phyloP scores from a whole-genome alignment of 2,113 vertebrate genomes.

The Percina caprodes region DNA sequence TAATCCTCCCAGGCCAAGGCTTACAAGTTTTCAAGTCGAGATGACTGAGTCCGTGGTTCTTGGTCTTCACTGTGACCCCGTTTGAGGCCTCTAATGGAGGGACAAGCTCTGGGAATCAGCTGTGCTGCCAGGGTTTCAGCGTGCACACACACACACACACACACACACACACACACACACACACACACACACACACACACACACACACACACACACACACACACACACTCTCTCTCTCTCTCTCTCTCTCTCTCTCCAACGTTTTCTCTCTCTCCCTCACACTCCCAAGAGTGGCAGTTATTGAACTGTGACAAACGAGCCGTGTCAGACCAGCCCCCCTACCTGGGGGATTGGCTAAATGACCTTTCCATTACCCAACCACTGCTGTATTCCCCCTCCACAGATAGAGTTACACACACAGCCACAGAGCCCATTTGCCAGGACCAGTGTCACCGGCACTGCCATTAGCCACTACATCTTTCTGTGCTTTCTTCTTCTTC shows the following conservation, averaged over 20 bases:
- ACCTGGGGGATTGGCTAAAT: conserved; percentile 82
- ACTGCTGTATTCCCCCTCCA: conserved; percentile 77
- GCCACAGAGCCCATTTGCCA: conserved; percentile 69
- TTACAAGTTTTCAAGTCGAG: conserved; percentile 54
- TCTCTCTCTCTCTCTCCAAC: conserved; percentile 64
- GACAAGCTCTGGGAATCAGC: conserved; percentile 80
- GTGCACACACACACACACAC: conserved; percentile 23
- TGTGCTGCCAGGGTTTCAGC: conserved; percentile 59
- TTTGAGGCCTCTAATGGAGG: conserved; percentile 79
- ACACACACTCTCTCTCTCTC: not conserved
- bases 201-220: conserved; percentile 35
- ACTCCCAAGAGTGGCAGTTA: conserved; percentile 81
- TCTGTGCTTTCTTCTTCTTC: conserved; percentile 9
- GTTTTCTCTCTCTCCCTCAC: conserved; percentile 63
- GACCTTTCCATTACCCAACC: conserved; percentile 85
- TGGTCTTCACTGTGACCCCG: conserved; percentile 66
- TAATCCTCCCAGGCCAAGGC: conserved; percentile 52
- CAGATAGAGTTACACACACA: conserved; percentile 79
- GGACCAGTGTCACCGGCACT: conserved; percentile 65
- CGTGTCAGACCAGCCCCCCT: conserved; percentile 81
- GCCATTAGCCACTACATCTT: conserved; percentile 56
- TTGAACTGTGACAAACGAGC: conserved; percentile 86
- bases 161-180: conserved; percentile 34
- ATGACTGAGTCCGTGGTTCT: conserved; percentile 49
- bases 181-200: conserved; percentile 7